Evolutionary conservation across 2,797 vertebrate species (phyloP).

Genomic region (Pangasius larnaudii): DNA sequence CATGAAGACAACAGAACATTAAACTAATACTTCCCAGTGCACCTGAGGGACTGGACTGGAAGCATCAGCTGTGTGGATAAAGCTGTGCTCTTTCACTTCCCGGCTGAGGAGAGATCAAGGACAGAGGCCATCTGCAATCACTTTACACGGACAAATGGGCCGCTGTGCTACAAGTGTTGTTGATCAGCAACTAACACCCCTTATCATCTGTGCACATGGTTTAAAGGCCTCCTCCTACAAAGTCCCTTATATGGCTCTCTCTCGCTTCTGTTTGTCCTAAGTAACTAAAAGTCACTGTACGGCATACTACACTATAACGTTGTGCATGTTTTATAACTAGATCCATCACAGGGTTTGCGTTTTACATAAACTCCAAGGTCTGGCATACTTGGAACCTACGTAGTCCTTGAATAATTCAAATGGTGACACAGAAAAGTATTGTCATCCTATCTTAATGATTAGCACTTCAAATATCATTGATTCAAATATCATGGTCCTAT

Average conservation of each 20-base stretch:
- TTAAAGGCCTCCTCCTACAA: conserved; percentile 31
- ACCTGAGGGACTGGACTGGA: conserved; percentile 2
- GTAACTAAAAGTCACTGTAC: neutral
- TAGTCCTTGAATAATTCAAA: neutral
- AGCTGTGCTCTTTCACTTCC: conserved; percentile 13
- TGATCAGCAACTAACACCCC: conserved; percentile 40
- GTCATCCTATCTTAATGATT: neutral
- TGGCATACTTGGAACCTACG: neutral
- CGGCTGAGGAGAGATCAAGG: conserved; percentile 36
- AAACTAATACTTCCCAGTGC: conserved; percentile 8
- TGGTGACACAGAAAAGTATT: neutral
- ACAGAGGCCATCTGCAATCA: conserved; percentile 35
- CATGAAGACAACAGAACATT: conserved; percentile 16
- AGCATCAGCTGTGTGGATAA: conserved; percentile 30
- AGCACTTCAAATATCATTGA: neutral
- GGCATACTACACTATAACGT: neutral
- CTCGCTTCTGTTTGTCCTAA: conserved; percentile 1
- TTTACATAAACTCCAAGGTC: neutral
- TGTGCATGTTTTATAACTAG: neutral
- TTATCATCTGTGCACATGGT: conserved; percentile 40
- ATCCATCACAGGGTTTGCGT: neutral
- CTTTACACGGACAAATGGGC: conserved; percentile 44
- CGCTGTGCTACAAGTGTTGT: conserved; percentile 39
- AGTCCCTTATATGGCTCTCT: conserved; percentile 11
- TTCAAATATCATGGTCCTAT: neutral